Evolutionary conservation across 2,113 vertebrate genomes (phyloP).

Genomic region (Pseudopipra pipra): DNA sequence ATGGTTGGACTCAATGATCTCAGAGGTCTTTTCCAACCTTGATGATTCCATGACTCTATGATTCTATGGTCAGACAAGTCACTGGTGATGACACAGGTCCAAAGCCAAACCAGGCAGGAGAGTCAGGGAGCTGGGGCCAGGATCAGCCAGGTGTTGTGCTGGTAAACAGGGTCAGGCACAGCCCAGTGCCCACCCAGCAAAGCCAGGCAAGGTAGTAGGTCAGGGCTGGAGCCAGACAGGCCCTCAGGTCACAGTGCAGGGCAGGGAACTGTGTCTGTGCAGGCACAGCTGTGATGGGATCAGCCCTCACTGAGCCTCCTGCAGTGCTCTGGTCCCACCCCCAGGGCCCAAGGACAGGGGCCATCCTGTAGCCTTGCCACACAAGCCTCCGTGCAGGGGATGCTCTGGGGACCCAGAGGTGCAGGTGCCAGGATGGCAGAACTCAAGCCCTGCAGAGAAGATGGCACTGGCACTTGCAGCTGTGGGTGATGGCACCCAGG

Average conservation of each 20-base stretch:
- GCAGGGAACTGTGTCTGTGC: not conserved
- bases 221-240: not conserved
- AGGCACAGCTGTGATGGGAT: fast-evolving
- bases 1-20: not conserved
- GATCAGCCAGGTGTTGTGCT: not conserved
- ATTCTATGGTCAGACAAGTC: not conserved
- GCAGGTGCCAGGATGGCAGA: not conserved
- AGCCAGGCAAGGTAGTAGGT: not conserved
- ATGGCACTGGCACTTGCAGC: not conserved
- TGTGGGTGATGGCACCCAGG: not conserved
- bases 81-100: not conserved
- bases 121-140: not conserved
- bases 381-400: fast-evolving
- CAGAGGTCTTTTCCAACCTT: not conserved
- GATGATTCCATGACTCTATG: not conserved
- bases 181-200: not conserved
- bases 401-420: not conserved
- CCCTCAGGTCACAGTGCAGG: not conserved
- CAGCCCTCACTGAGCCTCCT: not conserved
- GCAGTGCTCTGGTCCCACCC: not conserved
- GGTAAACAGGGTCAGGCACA: not conserved
- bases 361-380: not conserved
- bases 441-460: not conserved
- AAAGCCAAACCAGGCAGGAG: fast-evolving
- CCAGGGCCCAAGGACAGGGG: not conserved